Base-by-base conservation (phyloP, 53 echinoderm and acorn worm genomes). In the Mesocentrotus franciscanus region DNA sequence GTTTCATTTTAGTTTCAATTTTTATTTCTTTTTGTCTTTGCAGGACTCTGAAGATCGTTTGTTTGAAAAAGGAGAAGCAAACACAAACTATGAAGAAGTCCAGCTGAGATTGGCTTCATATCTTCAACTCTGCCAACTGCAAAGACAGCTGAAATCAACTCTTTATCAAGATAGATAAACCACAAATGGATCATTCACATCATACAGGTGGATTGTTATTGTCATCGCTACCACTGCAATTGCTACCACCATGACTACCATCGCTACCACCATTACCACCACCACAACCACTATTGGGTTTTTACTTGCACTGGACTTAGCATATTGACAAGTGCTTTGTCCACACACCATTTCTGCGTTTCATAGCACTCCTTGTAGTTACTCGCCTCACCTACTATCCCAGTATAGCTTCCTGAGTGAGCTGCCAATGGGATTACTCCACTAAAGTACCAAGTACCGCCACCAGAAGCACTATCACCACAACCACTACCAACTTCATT, bases 61-160 rank as follows among this genome's bases (percentile, higher is more conserved):
- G 87, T 94, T 94, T 85, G 95, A 94, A 49, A 85, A 85, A 85
- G 95, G 95, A 71, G 95, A 94, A 27, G 85, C 70, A 2, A 94
- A 94, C 70, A 94, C 85, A 20, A 94, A 94, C 56, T 85, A 85
- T 71, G 95, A 94, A 66, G 66, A 55, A 10, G 5, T 68, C 8
- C 95, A 85, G 68, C 56, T 94, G 29, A 85, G 87, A 85, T 26
- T 91, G 64, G 91, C 64, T 20, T 61, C 91, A 34, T 91, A 91
- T 15, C 66, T 64, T 17, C 66, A 91, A 7, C 91, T 91, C 4
- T 35, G 20, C 33, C 36, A 20, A 2, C 91, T 91, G 8, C 56
- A 58, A 58, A 14, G 11, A 9, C 87, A 87, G 56, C 87, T 58
- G 20, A 75, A 87, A 27, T n/a, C 60, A 81, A 81, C 36, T 81